A percentile compares a stretch with the other conserved stretches of the same genome.
Evolutionary conservation across 2,888 invertebrate genomes (phyloP).

Genomic region (Coelopa pilipes): DNA sequence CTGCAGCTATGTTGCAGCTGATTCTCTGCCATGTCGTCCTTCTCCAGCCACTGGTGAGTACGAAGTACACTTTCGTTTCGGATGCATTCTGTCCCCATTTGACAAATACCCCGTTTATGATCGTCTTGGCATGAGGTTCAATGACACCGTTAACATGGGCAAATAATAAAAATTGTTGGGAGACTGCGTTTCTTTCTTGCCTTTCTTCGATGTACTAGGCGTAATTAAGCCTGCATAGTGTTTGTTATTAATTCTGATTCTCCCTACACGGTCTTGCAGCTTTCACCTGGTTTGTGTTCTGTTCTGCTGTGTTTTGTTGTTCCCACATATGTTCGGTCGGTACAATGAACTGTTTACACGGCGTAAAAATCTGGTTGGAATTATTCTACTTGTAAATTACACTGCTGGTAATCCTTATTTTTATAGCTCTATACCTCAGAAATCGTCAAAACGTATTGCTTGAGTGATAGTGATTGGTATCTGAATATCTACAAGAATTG

Average conservation of each 20-base stretch:
- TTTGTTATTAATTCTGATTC: slow-evolving; percentile 21
- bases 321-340: not conserved
- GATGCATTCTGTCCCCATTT: slow-evolving; percentile 41
- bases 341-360: slow-evolving; percentile 15
- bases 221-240: slow-evolving; percentile 17
- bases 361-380: too few species aligned
- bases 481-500: too few species aligned
- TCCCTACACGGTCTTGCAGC: not conserved
- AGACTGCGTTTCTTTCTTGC: slow-evolving; percentile 11
- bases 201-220: not conserved
- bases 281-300: not conserved
- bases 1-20: slow-evolving; percentile 12
- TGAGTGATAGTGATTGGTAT: too few species aligned
- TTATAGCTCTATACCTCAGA: too few species aligned
- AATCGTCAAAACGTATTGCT: too few species aligned
- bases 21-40: slow-evolving; percentile 27
- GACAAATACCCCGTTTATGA: slow-evolving; percentile 40
- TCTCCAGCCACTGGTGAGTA: slow-evolving; percentile 38
- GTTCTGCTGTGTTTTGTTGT: not conserved
- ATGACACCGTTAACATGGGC: slow-evolving; percentile 27
- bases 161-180: slow-evolving; percentile 23
- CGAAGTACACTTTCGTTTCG: slow-evolving; percentile 43
- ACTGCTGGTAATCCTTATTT: too few species aligned
- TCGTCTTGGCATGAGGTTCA: slow-evolving; percentile 32
- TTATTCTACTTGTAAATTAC: too few species aligned